Evolutionary conservation across 2,113 vertebrate species (phyloP).

Genomic region (Cyanistes caeruleus): DNA sequence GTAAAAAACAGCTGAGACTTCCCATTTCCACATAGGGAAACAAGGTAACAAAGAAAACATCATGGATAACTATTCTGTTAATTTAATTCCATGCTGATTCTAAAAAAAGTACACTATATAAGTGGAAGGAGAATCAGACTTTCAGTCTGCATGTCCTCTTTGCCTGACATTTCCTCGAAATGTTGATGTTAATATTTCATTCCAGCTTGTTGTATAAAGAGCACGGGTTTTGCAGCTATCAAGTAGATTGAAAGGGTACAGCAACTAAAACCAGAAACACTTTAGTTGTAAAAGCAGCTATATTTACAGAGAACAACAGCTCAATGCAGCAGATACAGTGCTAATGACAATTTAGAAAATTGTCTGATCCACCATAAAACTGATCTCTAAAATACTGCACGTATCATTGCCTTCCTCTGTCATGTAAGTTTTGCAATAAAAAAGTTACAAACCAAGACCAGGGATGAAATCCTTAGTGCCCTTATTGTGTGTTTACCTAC

Average conservation of each 20-base stretch:
- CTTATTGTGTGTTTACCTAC: not conserved
- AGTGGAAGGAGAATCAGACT: not conserved
- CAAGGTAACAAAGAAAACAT: not conserved
- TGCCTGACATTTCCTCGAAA: not conserved
- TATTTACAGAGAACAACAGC: not conserved
- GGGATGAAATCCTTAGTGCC: not conserved
- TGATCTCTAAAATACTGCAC: not conserved
- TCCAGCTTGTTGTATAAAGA: not conserved
- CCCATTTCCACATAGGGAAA: not conserved
- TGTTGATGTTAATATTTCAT: not conserved
- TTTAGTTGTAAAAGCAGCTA: not conserved
- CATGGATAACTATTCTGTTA: not conserved
- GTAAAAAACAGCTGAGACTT: not conserved
- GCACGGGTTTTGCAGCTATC: not conserved
- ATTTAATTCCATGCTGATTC: not conserved
- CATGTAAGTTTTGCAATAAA: not conserved
- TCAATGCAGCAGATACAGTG: not conserved
- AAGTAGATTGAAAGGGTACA: not conserved
- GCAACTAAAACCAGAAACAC: not conserved
- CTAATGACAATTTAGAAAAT: not conserved
- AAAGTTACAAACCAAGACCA: not conserved
- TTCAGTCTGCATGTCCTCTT: not conserved
- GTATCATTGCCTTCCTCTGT: not conserved
- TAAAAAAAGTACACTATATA: not conserved
- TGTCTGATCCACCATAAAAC: not conserved